Evolutionary conservation across 2,113 vertebrate genomes (phyloP), one percentile per base, ranked within the genome.

Genomic region (Echinops telfairi): DNA sequence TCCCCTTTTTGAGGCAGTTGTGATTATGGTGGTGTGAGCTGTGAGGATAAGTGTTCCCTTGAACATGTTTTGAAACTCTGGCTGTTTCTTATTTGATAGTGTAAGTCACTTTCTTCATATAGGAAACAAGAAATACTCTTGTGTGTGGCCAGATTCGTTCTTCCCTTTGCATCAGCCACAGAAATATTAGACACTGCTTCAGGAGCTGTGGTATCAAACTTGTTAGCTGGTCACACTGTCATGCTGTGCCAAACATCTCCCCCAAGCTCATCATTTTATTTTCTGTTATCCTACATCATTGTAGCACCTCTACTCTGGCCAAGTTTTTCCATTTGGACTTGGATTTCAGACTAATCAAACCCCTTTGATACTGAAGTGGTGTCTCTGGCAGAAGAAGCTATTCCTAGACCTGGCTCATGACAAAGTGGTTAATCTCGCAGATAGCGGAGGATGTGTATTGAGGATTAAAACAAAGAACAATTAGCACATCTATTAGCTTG

Each of bases 401-500:
- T 70, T 85, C 62, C 57, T 53, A 76, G 79, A 71, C 86, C 81
- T 95, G 58, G 95, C 19, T 91, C 89, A 66, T 75, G 33, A 89
- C 36, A 89, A 79, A 84, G 66, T 20, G 9, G 40, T 58, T 80
- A 58, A 68, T 68, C 38, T 38, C 79, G 2, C 25, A 86, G 62
- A 62, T 83, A 40, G 66, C 29, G 2, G 47, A 85, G 66, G 58
- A 22, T 68, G 20, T 68, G n/a, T 70, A 40, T 6, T 23, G 29
- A 47, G 40, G 40, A 75, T 85, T 91, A 89, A 87, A 88, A 87
- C 66, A 76, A 87, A 96, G 83, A 78, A 73, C 75, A 93, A 84
- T 90, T 36, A 88, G 60, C 92, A 83, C 70, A 58, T 86, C 1
- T 53, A 83, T 95, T 83, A 81, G 38, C 71, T 89, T 57, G 78